These are phyloP conservation scores for Diplosoma virens DNA, from an alignment of 23 tunicate genomes.

Conservation along the genomic window DNA sequence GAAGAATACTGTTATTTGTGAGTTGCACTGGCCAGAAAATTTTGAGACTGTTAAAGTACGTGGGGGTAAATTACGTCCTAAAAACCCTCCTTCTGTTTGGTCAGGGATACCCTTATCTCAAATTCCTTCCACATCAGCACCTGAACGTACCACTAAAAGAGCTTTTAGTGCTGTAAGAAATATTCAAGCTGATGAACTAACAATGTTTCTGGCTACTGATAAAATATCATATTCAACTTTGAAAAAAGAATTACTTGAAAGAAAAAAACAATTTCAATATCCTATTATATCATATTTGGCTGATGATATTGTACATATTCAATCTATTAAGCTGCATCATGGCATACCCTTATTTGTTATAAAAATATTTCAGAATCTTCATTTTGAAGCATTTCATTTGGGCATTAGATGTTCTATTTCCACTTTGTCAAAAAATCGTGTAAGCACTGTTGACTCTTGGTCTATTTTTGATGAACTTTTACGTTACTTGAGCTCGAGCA, in stretches of 20 bases:
- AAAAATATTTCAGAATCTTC: background rate
- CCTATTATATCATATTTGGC: background rate
- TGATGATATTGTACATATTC: background rate
- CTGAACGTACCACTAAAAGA: background rate
- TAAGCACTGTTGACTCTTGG: background rate
- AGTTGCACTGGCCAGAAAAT: conserved; percentile 9
- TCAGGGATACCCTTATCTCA: no score
- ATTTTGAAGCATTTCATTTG: background rate
- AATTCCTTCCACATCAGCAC: background rate
- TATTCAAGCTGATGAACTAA: background rate
- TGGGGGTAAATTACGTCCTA: background rate
- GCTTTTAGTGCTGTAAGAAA: background rate
- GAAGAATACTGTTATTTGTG: background rate
- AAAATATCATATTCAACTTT: background rate
- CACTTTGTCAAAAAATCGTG: background rate
- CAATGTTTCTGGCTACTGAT: background rate
- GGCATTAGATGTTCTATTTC: background rate
- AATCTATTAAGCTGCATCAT: background rate
- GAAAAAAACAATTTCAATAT: background rate
- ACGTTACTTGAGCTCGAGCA: background rate
- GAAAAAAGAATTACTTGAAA: background rate
- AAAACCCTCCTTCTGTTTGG: no score
- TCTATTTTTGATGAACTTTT: conserved; percentile 2
- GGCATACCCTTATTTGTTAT: conserved; percentile 4
- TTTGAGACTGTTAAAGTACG: conserved; percentile 1